Percentiles rank a stretch among this genome's conserved stretches.
Conservation (phyloP, 2,113 vertebrate species). For the Pycnonotus jocosus region DNA sequence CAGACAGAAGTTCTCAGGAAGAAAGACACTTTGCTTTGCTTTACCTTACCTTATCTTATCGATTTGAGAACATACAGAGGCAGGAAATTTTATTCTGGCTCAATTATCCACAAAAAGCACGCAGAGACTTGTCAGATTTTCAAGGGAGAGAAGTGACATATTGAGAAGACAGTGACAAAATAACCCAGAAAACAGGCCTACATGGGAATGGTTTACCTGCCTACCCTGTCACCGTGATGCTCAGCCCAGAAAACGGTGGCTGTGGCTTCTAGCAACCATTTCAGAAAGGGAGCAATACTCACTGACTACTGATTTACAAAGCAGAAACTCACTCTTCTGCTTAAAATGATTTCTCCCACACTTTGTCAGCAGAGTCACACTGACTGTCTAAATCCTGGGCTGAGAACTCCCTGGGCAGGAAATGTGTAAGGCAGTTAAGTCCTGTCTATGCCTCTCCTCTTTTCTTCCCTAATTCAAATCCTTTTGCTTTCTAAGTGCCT, state of each 20-base stretch:
- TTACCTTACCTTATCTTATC: conserved; percentile 39
- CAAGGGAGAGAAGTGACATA: conserved; percentile 20
- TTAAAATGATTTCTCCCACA: background rate
- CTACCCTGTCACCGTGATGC: background rate
- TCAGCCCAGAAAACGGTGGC: background rate
- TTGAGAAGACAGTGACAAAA: conserved; percentile 45
- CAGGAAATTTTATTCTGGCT: conserved; percentile 24
- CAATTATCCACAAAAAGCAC: conserved; percentile 33
- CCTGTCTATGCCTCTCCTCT: background rate
- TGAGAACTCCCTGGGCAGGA: background rate
- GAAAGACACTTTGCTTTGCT: conserved; percentile 47
- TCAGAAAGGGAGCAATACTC: background rate
- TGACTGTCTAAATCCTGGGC: background rate
- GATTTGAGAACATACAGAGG: conserved; percentile 26
- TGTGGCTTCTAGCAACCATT: background rate
- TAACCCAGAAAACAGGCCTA: background rate
- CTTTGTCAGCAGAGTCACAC: background rate
- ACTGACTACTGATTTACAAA: background rate
- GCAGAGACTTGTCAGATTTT: conserved; percentile 33
- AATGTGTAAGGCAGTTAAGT: background rate
- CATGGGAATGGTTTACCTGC: background rate
- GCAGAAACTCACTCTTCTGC: background rate
- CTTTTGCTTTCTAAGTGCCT: background rate
- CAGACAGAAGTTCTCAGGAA: conserved; percentile 31
- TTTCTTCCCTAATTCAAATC: background rate